phyloP scores from a whole-genome alignment of 2,113 vertebrate genomes.

The Dromas ardeola region DNA sequence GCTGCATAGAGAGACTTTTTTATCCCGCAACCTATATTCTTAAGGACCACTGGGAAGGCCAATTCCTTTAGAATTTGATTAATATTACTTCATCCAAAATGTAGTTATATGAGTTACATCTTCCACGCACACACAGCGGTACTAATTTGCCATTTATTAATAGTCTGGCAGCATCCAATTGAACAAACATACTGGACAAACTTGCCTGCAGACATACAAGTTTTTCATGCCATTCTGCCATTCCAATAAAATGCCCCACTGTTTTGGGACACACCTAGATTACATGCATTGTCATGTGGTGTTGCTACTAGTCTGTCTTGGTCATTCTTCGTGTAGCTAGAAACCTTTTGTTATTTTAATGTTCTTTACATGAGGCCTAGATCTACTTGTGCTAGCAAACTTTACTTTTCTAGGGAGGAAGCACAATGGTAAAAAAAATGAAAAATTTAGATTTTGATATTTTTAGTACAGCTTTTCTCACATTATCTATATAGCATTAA shows the following conservation, averaged over 20 bases:
- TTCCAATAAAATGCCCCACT: background rate
- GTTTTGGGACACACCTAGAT: background rate
- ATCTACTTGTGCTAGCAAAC: background rate
- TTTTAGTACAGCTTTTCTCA: background rate
- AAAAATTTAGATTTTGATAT: background rate
- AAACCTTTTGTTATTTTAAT: background rate
- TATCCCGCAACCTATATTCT: background rate
- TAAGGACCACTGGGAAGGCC: background rate
- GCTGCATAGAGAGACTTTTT: background rate
- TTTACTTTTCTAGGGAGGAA: background rate
- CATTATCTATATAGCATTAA: background rate
- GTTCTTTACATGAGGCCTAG: background rate
- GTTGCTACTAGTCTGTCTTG: background rate
- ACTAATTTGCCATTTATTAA: background rate
- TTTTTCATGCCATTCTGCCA: background rate
- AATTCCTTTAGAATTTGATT: background rate
- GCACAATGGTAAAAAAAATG: background rate
- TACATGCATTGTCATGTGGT: background rate
- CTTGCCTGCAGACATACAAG: background rate
- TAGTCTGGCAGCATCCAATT: background rate
- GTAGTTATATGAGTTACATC: background rate
- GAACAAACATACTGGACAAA: background rate
- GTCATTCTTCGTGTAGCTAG: background rate
- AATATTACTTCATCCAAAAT: background rate
- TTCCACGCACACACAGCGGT: rapidly evolving